Evolutionary conservation across 2,797 vertebrate genomes (phyloP).

Genomic region (Sebastes vulpes): DNA sequence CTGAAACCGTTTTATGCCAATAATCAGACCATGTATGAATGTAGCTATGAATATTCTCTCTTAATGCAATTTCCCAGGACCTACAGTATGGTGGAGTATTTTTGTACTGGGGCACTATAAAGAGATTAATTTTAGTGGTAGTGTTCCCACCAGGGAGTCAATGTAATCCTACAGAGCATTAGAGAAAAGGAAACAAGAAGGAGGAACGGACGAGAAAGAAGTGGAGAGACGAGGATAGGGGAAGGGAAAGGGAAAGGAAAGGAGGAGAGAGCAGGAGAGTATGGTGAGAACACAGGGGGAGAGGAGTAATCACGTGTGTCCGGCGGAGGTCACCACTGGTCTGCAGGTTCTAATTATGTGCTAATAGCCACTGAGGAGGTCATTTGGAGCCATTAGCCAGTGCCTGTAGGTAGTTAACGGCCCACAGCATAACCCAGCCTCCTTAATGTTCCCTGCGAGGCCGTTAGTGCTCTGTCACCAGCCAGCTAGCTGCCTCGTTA

Average conservation of each 20-base stretch:
- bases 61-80: conserved; percentile 51
- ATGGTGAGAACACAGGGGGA: conserved; percentile 58
- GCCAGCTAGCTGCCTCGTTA: conserved; percentile 89
- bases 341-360: conserved; percentile 92
- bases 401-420: conserved; percentile 92
- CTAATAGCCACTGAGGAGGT: conserved; percentile 92
- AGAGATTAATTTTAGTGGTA: conserved; percentile 74
- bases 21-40: conserved; percentile 33
- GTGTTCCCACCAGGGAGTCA: conserved; percentile 59
- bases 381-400: conserved; percentile 91
- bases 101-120: conserved; percentile 64
- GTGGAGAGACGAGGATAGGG: conserved; percentile 14
- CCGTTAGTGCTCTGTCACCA: conserved; percentile 89
- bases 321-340: conserved; percentile 89
- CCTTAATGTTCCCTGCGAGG: conserved; percentile 90
- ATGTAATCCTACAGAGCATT: conserved; percentile 72
- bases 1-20: conserved; percentile 41
- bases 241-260: conserved; percentile 12
- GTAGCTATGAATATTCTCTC: conserved; percentile 41
- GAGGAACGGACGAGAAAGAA: conserved; percentile 34
- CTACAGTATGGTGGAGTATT: conserved; percentile 49
- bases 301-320: conserved; percentile 86
- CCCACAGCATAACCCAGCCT: conserved; percentile 90
- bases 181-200: conserved; percentile 41
- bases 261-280: conserved; percentile 47